A percentile compares a stretch with the other conserved stretches of the same genome.
Evolutionary conservation across 2,113 vertebrate genomes (phyloP).

Genomic region (Cranoglanis bouderius): DNA sequence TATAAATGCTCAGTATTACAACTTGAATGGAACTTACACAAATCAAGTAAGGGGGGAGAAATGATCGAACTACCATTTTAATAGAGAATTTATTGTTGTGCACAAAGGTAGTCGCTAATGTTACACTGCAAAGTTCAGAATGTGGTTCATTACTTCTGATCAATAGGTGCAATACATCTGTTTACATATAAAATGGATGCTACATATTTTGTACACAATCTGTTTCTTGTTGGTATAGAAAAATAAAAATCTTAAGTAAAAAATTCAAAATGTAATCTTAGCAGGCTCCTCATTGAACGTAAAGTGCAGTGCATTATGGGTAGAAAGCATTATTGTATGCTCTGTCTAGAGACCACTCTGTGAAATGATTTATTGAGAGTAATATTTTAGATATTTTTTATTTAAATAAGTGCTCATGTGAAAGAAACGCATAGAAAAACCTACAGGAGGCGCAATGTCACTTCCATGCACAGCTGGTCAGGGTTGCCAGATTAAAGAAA

Average conservation of each 20-base stretch:
- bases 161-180: neutral
- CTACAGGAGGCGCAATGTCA: constrained; percentile 46
- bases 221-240: neutral
- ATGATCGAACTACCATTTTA: neutral
- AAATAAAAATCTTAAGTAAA: neutral
- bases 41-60: neutral
- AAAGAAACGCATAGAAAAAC: constrained; percentile 52
- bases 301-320: neutral
- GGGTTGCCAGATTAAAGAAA: constrained; percentile 15
- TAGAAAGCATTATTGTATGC: neutral
- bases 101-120: neutral
- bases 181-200: neutral
- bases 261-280: neutral
- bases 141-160: neutral
- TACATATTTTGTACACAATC: neutral
- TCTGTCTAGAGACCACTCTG: neutral
- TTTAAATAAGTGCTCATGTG: neutral
- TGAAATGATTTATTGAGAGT: neutral
- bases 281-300: neutral
- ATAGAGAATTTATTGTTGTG: neutral
- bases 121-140: neutral
- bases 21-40: neutral
- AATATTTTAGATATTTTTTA: neutral
- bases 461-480: constrained; percentile 24
- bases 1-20: no score